phyloP scores from a whole-genome alignment of 2,797 vertebrate genomes.

The Myotis pilosus region DNA sequence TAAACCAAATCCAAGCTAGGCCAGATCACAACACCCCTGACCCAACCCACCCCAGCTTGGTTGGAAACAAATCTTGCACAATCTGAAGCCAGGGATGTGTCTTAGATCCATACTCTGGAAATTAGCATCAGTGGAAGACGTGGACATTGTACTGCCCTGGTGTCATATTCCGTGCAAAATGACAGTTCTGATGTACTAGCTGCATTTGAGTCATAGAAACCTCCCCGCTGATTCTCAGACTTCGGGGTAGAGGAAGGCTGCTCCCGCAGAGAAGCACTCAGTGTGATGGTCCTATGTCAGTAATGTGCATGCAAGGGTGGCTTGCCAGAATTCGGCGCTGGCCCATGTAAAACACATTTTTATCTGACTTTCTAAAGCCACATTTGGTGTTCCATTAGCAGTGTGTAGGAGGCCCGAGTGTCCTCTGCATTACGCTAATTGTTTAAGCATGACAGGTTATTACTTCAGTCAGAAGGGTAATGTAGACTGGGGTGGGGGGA shows the following conservation, averaged over 20 bases:
- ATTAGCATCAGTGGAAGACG: not conserved
- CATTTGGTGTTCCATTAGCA: constrained; percentile 69
- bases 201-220: not conserved
- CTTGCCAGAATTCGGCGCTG: constrained; percentile 3
- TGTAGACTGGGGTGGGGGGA: constrained; percentile 40
- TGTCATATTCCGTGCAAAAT: not conserved
- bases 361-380: constrained; percentile 68
- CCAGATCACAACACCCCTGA: not conserved
- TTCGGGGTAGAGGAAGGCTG: not conserved
- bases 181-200: not conserved
- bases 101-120: not conserved
- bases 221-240: not conserved
- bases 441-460: constrained; percentile 80
- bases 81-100: not conserved
- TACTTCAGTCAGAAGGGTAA: constrained; percentile 76
- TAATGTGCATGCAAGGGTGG: not conserved
- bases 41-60: not conserved
- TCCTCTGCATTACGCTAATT: constrained; percentile 78
- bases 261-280: not conserved
- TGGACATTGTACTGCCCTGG: not conserved
- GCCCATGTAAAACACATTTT: constrained; percentile 55
- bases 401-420: constrained; percentile 66
- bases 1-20: not conserved
- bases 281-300: not conserved
- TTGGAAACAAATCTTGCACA: not conserved